Evolutionary conservation across 2,888 invertebrate species (phyloP).

Genomic region (Meganola albula): DNA sequence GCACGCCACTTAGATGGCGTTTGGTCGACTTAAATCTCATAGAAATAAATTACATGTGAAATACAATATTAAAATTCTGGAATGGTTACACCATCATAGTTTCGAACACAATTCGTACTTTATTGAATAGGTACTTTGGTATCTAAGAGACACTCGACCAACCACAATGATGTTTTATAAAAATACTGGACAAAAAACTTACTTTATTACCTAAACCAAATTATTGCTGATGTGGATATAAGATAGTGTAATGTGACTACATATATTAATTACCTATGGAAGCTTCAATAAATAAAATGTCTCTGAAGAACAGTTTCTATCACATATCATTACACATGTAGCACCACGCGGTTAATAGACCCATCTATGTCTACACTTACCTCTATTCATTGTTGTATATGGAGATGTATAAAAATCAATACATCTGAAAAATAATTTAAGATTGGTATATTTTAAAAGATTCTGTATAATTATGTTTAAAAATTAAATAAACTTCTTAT

Average conservation of each 20-base stretch:
- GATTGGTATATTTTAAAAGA: constrained; percentile 73
- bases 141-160: constrained; percentile 55
- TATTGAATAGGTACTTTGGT: constrained; percentile 54
- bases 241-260: constrained; percentile 56
- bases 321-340: constrained; percentile 76
- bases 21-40: constrained; percentile 47
- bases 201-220: constrained; percentile 58
- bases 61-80: constrained; percentile 32
- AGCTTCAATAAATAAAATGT: constrained; percentile 76
- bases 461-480: constrained; percentile 73
- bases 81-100: constrained; percentile 41
- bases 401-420: constrained; percentile 75
- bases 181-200: constrained; percentile 55
- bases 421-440: constrained; percentile 77
- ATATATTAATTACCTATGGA: constrained; percentile 69
- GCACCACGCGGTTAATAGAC: constrained; percentile 77
- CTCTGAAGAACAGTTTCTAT: constrained; percentile 75
- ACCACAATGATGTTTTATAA: constrained; percentile 35
- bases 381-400: constrained; percentile 73
- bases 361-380: constrained; percentile 73
- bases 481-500: constrained; percentile 76
- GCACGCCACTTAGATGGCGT: constrained; percentile 37
- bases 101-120: constrained; percentile 38
- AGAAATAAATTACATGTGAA: constrained; percentile 38
- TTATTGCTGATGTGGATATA: constrained; percentile 63